Evolutionary conservation across 1,140 invertebrate genomes (phyloP).

Genomic region (Babylonia areolata): DNA sequence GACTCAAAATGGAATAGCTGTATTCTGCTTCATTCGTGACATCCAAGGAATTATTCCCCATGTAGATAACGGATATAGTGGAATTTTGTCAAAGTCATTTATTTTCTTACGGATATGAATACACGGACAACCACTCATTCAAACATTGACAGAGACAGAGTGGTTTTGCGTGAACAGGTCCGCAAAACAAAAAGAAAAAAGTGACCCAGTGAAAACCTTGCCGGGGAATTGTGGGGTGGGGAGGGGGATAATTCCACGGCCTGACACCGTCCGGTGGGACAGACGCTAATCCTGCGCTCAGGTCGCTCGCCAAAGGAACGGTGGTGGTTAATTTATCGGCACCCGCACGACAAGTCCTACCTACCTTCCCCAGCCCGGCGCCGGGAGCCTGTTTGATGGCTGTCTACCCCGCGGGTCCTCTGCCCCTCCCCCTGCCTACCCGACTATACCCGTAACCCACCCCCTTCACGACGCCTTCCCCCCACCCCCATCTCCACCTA

Average conservation of each 20-base stretch:
- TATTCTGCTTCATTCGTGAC: no score
- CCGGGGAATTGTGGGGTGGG: background rate
- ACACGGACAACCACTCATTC: no score
- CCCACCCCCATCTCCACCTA: background rate
- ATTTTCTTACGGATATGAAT: no score
- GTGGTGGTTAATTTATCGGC: slow-evolving; percentile 22
- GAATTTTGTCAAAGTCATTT: no score
- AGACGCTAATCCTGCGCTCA: slow-evolving; percentile 14
- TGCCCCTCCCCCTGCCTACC: background rate
- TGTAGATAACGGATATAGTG: no score
- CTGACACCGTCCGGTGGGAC: background rate
- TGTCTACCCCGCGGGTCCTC: slow-evolving; percentile 7
- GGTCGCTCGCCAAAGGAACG: background rate
- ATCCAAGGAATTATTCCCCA: no score
- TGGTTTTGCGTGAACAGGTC: no score
- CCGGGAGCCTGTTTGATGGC: slow-evolving; percentile 10
- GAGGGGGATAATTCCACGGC: background rate
- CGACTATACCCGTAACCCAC: background rate
- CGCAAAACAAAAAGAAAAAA: no score
- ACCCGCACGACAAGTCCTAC: slow-evolving; percentile 18
- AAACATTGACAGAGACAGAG: no score
- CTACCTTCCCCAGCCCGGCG: slow-evolving; percentile 1
- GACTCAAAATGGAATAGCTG: no score
- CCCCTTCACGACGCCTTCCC: background rate
- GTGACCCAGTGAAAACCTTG: no score